Percentiles rank a stretch among this genome's conserved stretches.
Evolutionary conservation across 2,888 invertebrate species (phyloP).

Genomic region (Sceliomorpha sp.): DNA sequence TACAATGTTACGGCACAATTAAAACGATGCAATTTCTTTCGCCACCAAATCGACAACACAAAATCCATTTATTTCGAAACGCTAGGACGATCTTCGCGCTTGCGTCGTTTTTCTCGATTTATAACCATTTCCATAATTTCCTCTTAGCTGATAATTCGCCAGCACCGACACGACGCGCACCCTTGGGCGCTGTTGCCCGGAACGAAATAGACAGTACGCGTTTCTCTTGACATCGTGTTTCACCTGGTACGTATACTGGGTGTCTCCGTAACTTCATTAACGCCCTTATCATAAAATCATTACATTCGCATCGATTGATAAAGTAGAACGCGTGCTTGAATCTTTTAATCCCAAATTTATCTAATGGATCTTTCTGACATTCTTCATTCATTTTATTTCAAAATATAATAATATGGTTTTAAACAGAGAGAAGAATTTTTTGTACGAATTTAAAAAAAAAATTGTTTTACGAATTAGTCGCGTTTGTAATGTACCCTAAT

Average conservation of each 20-base stretch:
- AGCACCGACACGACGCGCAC: constrained; percentile 56
- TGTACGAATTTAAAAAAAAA: not conserved
- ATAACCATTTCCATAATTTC: constrained; percentile 79
- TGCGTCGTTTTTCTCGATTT: constrained; percentile 70
- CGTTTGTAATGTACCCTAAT: constrained; percentile 34
- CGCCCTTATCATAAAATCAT: constrained; percentile 33
- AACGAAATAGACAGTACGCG: constrained; percentile 49
- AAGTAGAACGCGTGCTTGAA: no score
- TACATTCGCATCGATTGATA: constrained; percentile 25
- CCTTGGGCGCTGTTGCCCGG: constrained; percentile 57
- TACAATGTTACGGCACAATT: no score
- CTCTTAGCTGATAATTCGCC: constrained; percentile 76
- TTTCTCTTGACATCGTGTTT: constrained; percentile 41
- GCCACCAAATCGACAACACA: constrained; percentile 67
- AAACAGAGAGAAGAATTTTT: no score
- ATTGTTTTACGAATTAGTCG: no score
- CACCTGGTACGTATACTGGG: constrained; percentile 40
- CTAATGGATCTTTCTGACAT: no score
- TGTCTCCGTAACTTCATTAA: constrained; percentile 38
- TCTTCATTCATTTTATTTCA: no score
- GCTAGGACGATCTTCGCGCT: constrained; percentile 36
- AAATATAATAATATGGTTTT: no score
- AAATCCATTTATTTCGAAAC: constrained; percentile 65
- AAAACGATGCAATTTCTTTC: not conserved
- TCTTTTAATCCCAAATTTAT: no score